Conservation (phyloP, 2,888 invertebrate genomes). For the Hirtodrosophila confusa region DNA sequence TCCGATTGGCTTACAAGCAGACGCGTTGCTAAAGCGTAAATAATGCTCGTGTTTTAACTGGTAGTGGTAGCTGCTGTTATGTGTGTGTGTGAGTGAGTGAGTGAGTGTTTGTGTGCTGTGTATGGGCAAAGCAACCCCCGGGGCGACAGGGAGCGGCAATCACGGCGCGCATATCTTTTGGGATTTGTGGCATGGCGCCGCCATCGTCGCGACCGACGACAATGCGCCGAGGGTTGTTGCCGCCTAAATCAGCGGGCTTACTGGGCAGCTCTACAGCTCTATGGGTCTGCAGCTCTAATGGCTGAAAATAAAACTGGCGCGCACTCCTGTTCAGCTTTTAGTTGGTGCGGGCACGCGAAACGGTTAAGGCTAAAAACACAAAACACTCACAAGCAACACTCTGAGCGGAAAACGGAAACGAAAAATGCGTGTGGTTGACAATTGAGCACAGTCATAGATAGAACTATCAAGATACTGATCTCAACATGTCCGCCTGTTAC, state of each 20-base stretch:
- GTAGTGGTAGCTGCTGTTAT: slow-evolving; percentile 37
- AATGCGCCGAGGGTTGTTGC: slow-evolving; percentile 81
- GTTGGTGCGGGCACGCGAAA: slow-evolving; percentile 82
- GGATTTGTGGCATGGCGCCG: slow-evolving; percentile 82
- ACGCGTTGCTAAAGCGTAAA: slow-evolving; percentile 58
- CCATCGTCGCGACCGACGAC: slow-evolving; percentile 80
- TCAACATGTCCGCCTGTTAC: slow-evolving; percentile 82
- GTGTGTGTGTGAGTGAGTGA: slow-evolving; percentile 4
- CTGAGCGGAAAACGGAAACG: slow-evolving; percentile 19
- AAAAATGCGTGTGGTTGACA: slow-evolving; percentile 44
- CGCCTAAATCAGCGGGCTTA: slow-evolving; percentile 75
- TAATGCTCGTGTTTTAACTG: slow-evolving; percentile 74
- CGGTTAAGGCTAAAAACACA: slow-evolving; percentile 63
- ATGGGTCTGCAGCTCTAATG: slow-evolving; percentile 54
- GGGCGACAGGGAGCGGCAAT: slow-evolving; percentile 53
- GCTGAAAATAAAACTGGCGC: slow-evolving; percentile 81
- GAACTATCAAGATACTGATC: slow-evolving; percentile 11
- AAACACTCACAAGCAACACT: slow-evolving; percentile 13
- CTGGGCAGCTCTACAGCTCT: slow-evolving; percentile 38
- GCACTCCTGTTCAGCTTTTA: slow-evolving; percentile 78
- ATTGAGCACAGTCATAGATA: not conserved
- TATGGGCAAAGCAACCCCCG: slow-evolving; percentile 77
- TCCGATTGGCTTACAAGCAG: slow-evolving; percentile 75
- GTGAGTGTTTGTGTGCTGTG: slow-evolving; percentile 15
- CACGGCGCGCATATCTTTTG: slow-evolving; percentile 75